Evolutionary conservation across 2,797 vertebrate species (phyloP).

Genomic region (Argentina silus): DNA sequence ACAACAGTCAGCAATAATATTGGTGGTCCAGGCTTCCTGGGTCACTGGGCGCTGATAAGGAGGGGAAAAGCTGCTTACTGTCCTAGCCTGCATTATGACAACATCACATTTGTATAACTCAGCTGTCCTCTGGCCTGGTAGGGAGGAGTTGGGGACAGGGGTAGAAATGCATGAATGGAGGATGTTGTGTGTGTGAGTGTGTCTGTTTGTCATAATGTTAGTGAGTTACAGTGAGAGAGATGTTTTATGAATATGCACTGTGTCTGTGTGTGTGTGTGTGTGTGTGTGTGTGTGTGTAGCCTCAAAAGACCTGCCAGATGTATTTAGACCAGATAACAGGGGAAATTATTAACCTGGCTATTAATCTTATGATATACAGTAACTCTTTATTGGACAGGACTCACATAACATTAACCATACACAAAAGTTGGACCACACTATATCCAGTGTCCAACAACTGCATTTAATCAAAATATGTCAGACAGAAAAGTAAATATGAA

Average conservation of each 20-base stretch:
- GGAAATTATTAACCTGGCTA: neutral
- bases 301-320: neutral
- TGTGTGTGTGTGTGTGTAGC: neutral
- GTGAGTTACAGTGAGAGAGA: neutral
- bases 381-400: neutral
- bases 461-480: constrained; percentile 1
- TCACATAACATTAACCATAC: neutral
- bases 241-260: neutral
- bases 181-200: neutral
- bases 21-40: constrained; percentile 21
- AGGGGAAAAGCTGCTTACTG: constrained; percentile 22
- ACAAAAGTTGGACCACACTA: neutral
- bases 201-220: neutral
- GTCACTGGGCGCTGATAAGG: constrained; percentile 10
- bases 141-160: neutral
- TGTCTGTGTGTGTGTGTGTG: neutral
- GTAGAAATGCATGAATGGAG: neutral
- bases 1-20: constrained; percentile 24
- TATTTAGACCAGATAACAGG: neutral
- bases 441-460: neutral
- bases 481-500: neutral
- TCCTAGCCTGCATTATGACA: constrained; percentile 3
- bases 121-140: constrained; percentile 2
- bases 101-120: neutral
- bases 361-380: neutral